Evolutionary conservation across 2,888 invertebrate genomes (phyloP).

Genomic region (Alviniconcha strummeri): DNA sequence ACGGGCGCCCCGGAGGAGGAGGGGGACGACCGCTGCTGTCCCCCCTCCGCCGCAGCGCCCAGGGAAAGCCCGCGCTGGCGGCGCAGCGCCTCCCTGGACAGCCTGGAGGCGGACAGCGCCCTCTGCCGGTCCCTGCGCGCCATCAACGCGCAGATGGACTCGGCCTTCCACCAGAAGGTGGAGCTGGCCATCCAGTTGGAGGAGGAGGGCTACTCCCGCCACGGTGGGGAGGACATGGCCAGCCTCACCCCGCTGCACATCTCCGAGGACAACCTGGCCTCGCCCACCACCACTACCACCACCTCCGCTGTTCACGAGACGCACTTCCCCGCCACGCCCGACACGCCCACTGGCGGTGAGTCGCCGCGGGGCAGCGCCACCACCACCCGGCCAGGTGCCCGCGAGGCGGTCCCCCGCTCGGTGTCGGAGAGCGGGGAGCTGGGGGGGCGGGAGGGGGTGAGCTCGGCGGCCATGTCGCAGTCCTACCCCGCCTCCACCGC

Average conservation of each 20-base stretch:
- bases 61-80: constrained; percentile 45
- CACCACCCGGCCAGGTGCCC: neutral
- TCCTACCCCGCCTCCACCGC: constrained; percentile 17
- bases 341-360: neutral
- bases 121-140: constrained; percentile 59
- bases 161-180: constrained; percentile 58
- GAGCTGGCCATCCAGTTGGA: constrained; percentile 41
- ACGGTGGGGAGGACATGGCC: neutral
- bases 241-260: constrained; percentile 35
- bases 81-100: constrained; percentile 62
- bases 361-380: neutral
- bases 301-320: constrained; percentile 12
- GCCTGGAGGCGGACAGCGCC: constrained; percentile 57
- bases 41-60: constrained; percentile 11
- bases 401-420: constrained; percentile 2
- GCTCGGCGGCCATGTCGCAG: constrained; percentile 18
- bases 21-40: neutral
- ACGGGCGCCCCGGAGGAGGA: constrained; percentile 36
- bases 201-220: constrained; percentile 34
- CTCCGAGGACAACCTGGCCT: constrained; percentile 32
- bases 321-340: constrained; percentile 4
- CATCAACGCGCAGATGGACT: constrained; percentile 65
- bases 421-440: neutral
- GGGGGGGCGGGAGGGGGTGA: neutral
- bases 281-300: constrained; percentile 7